Base-by-base conservation (phyloP, 2,888 invertebrate genomes). In the Operophtera brumata region DNA sequence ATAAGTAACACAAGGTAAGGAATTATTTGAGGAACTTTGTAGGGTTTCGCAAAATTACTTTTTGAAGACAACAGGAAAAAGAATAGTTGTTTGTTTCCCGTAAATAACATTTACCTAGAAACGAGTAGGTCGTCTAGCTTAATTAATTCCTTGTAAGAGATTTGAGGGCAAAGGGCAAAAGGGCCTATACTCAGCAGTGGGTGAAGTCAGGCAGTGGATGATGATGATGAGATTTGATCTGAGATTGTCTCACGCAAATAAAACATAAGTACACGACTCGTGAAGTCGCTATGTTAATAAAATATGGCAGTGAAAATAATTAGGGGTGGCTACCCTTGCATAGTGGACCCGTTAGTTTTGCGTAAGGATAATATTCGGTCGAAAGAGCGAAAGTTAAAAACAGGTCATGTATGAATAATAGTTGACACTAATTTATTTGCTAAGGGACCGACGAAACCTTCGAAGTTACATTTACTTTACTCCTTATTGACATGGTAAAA, bases 371-470 rank as follows among this genome's bases (percentile, higher is more conserved):
- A 67, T 74, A n/a, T 71, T 70, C 59, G 59, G 65, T 57, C 64
- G 59, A 77, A 80, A 81, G 78, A 78, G 73, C 73, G 70, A 64
- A 70, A 70, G 71, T 65, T 74, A 73, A 75, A 76, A 73, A 67
- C 71, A 68, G 66, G 70, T 70, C 71, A 69, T 69, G 67, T 70
- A 64, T 67, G 65, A 20, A 20, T 20, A 2, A 20, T 20, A 20
- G 20, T 20, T 20, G 20, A 62, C 54, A 65, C 59, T 72, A 70
- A 73, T 73, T 71, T 69, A 69, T 57, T 43, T 48, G 48, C 25
- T 54, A 47, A 58, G 46, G 42, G 52, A 51, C 42, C 47, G 45
- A 47, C 44, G 47, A 52, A 40, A 35, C 44, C 54, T 26, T 45
- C 50, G 35, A 45, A 41, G 13, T 14, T 32, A 43, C 43, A 41